Conservation (phyloP, 2,888 invertebrate genomes). For the Mechanitis messenoides region DNA sequence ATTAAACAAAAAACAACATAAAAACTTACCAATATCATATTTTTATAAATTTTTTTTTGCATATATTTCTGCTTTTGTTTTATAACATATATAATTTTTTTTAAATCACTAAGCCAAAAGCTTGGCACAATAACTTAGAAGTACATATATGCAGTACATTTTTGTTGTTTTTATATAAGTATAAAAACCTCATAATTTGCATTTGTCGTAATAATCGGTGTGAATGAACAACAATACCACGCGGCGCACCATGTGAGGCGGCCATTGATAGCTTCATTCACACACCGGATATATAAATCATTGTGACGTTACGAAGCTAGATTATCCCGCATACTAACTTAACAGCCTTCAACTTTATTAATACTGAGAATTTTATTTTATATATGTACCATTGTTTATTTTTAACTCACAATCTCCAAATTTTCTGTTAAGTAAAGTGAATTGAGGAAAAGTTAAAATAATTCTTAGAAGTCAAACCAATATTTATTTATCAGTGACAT, state of each 20-base stretch:
- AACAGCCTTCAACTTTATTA: conserved; percentile 12
- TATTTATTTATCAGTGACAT: no score
- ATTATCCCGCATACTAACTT: conserved; percentile 35
- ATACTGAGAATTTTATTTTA: background rate
- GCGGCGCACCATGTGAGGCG: conserved; percentile 52
- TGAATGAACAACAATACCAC: conserved; percentile 56
- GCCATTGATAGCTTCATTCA: conserved; percentile 69
- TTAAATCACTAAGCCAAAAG: no score
- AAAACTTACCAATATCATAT: no score
- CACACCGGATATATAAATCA: conserved; percentile 69
- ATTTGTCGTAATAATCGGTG: conserved; percentile 43
- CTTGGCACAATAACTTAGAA: no score
- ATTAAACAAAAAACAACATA: no score
- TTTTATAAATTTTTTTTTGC: no score
- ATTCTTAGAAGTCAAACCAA: no score
- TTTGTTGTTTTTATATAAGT: no score
- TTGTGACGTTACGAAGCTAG: conserved; percentile 44
- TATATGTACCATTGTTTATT: background rate
- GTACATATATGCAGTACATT: no score
- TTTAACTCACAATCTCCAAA: background rate
- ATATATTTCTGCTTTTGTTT: no score
- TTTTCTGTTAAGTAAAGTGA: background rate
- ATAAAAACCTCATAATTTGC: conserved; percentile 36
- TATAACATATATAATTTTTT: no score
- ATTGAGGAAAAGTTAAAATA: conserved; percentile 8